phyloP scores from a whole-genome alignment of 2,113 vertebrate genomes.

The Oncorhynchus keta region DNA sequence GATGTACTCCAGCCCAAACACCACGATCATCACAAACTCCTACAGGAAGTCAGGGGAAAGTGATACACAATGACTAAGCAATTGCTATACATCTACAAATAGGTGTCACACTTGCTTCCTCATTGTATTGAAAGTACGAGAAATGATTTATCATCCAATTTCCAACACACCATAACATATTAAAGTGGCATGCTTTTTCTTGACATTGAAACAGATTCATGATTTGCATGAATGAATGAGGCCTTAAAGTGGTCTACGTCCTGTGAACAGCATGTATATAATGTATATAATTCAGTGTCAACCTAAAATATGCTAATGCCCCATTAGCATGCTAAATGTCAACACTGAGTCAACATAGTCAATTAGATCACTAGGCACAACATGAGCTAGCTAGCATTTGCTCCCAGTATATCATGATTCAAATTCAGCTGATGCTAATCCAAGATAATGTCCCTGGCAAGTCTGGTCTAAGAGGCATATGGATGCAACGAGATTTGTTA shows the following conservation, averaged over 20 bases:
- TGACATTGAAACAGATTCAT: neutral
- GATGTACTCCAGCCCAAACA: slow-evolving; percentile 97
- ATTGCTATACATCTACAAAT: neutral
- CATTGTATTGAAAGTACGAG: neutral
- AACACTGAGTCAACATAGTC: neutral
- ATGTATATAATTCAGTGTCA: too few species aligned
- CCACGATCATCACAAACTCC: slow-evolving; percentile 99
- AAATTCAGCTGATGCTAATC: too few species aligned
- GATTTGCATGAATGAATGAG: too few species aligned
- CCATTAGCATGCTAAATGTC: too few species aligned
- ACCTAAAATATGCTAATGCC: too few species aligned
- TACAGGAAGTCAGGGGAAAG: slow-evolving; percentile 45
- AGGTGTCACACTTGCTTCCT: neutral
- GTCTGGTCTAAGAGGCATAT: too few species aligned
- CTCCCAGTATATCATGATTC: neutral
- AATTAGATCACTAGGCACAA: slow-evolving; percentile 16
- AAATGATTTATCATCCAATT: neutral
- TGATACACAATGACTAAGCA: neutral
- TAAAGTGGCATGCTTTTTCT: neutral
- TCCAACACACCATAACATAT: neutral
- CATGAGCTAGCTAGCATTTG: neutral
- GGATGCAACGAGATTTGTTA: too few species aligned
- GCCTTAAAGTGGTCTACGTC: too few species aligned
- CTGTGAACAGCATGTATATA: too few species aligned
- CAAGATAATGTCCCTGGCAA: too few species aligned